Evolutionary conservation across 2,888 invertebrate species (phyloP).

Genomic region (Eremobia ochroleuca): DNA sequence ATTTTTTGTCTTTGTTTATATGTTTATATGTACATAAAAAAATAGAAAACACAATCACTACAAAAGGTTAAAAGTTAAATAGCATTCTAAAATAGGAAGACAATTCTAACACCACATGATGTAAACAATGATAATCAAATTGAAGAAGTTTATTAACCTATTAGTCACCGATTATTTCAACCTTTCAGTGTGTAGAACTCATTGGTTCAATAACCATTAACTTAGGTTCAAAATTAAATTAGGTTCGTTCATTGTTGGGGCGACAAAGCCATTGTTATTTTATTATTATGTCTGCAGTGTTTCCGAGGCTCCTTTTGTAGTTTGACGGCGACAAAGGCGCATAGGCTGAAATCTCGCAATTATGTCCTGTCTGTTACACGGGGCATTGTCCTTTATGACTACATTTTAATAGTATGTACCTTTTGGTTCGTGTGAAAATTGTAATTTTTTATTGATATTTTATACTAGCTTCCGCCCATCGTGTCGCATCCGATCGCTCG

Average conservation of each 20-base stretch:
- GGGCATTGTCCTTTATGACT: conserved; percentile 24
- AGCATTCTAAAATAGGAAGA: background rate
- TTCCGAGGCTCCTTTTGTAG: conserved; percentile 47
- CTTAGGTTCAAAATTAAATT: conserved; percentile 49
- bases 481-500: background rate
- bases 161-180: conserved; percentile 13
- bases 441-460: too few species aligned
- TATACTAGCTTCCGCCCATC: background rate
- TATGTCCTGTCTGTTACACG: conserved; percentile 34
- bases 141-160: conserved; percentile 9
- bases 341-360: conserved; percentile 33
- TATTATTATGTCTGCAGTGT: conserved; percentile 27
- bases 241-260: conserved; percentile 30
- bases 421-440: conserved; percentile 1
- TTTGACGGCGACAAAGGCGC: conserved; percentile 23
- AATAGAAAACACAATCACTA: background rate
- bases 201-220: conserved; percentile 14
- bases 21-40: background rate
- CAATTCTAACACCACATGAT: background rate
- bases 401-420: conserved; percentile 8
- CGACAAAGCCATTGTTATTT: conserved; percentile 43
- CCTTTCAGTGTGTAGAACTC: background rate
- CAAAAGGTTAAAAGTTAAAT: conserved; percentile 15
- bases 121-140: background rate
- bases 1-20: background rate